Evolutionary conservation across 1,140 invertebrate species (phyloP).

Genomic region (Sycobia sp.): DNA sequence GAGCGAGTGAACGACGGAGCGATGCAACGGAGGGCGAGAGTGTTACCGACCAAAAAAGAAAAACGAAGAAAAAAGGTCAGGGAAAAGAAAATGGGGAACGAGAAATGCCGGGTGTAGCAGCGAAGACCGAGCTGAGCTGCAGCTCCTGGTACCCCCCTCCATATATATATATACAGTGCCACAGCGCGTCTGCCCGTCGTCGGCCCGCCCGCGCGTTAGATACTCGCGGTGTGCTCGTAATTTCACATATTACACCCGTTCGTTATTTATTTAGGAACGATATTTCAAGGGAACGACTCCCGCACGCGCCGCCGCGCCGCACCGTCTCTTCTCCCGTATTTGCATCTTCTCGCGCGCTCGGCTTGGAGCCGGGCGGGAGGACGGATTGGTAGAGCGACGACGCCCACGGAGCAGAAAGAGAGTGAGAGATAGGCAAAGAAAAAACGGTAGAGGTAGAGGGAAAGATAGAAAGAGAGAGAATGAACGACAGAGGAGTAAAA

Average conservation of each 20-base stretch:
- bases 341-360: conserved; percentile 42
- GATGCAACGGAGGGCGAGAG: too few relatives aligned
- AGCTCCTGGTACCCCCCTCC: background rate
- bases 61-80: background rate
- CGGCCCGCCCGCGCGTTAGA: background rate
- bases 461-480: too few relatives aligned
- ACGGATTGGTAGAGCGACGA: conserved; percentile 12
- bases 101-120: background rate
- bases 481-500: conserved; percentile 15
- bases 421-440: conserved; percentile 5
- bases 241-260: conserved; percentile 55
- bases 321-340: conserved; percentile 44
- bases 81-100: background rate
- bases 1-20: too few relatives aligned
- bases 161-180: too few relatives aligned
- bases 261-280: conserved; percentile 56
- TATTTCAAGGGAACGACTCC: conserved; percentile 52
- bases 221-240: conserved; percentile 41
- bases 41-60: background rate
- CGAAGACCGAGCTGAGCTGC: background rate
- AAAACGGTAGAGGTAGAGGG: too few relatives aligned
- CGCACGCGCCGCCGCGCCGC: conserved; percentile 50
- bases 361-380: background rate
- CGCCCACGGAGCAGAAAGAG: background rate
- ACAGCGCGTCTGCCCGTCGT: too few relatives aligned